These are phyloP conservation scores for Clistopyga incitator DNA, from an alignment of 2,888 invertebrate species.

Conservation along the genomic window DNA sequence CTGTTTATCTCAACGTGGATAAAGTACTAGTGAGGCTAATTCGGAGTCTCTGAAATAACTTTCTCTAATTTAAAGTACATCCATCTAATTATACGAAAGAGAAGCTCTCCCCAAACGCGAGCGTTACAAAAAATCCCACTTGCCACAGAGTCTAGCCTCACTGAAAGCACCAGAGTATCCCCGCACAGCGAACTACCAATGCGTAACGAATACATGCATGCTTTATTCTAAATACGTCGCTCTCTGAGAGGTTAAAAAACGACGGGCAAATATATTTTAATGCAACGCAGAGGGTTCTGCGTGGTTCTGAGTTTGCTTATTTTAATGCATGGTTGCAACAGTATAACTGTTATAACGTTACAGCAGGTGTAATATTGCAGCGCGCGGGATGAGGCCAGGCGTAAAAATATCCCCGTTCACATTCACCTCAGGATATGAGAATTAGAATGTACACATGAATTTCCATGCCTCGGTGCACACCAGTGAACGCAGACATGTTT, in stretches of 20 bases:
- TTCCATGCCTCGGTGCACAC: slow-evolving; percentile 51
- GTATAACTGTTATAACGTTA: slow-evolving; percentile 51
- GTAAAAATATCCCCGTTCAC: slow-evolving; percentile 43
- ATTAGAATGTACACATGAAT: slow-evolving; percentile 61
- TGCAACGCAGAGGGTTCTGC: slow-evolving; percentile 25
- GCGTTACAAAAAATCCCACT: background rate
- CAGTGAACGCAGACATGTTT: slow-evolving; percentile 52
- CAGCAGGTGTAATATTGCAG: slow-evolving; percentile 27
- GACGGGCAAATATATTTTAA: slow-evolving; percentile 34
- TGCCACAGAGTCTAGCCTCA: background rate
- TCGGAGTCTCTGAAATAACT: background rate
- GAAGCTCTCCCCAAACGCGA: background rate
- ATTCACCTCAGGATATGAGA: slow-evolving; percentile 44
- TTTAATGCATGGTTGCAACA: slow-evolving; percentile 23
- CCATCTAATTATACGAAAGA: slow-evolving; percentile 20
- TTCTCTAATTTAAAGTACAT: slow-evolving; percentile 8
- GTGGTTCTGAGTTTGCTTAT: slow-evolving; percentile 33
- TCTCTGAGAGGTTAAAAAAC: background rate
- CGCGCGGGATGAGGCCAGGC: slow-evolving; percentile 39
- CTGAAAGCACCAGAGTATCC: background rate
- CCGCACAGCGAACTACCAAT: background rate
- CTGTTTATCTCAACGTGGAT: background rate
- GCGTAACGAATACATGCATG: slow-evolving; percentile 13
- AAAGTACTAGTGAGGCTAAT: background rate
- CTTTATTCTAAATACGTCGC: slow-evolving; percentile 18